Conservation (phyloP, 2,888 invertebrate genomes). For the Napeogenes inachia region DNA sequence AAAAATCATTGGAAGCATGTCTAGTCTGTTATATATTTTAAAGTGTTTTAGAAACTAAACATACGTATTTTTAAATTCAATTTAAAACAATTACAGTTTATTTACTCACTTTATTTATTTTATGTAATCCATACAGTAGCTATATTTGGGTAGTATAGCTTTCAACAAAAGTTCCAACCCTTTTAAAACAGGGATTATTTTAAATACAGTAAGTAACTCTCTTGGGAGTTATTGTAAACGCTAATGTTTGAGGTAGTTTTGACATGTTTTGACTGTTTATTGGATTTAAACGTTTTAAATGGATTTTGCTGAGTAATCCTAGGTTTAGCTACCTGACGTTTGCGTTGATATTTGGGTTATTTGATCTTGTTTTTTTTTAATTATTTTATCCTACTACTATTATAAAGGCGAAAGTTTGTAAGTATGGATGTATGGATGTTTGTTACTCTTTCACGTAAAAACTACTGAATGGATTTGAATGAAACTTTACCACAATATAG, state of each 20-base stretch:
- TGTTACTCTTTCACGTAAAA: no score
- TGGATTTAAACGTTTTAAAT: slow-evolving; percentile 45
- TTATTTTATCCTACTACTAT: no score
- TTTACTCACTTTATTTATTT: neutral
- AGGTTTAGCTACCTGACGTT: slow-evolving; percentile 51
- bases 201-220: slow-evolving; percentile 47
- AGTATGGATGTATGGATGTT: no score
- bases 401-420: no score
- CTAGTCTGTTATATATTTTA: no score
- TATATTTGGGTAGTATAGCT: neutral
- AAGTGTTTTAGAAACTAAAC: no score
- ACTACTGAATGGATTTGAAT: no score
- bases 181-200: slow-evolving; percentile 43
- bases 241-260: slow-evolving; percentile 58
- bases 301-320: slow-evolving; percentile 57
- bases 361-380: slow-evolving; percentile 9
- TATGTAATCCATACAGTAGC: neutral
- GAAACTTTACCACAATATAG: no score
- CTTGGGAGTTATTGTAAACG: slow-evolving; percentile 50
- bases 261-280: slow-evolving; percentile 68
- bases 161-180: neutral
- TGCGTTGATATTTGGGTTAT: neutral
- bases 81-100: no score
- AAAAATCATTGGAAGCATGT: no score
- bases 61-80: no score